These are phyloP conservation scores for Leucophenga maculata DNA, from an alignment of 2,888 invertebrate genomes.

Conservation along the genomic window DNA sequence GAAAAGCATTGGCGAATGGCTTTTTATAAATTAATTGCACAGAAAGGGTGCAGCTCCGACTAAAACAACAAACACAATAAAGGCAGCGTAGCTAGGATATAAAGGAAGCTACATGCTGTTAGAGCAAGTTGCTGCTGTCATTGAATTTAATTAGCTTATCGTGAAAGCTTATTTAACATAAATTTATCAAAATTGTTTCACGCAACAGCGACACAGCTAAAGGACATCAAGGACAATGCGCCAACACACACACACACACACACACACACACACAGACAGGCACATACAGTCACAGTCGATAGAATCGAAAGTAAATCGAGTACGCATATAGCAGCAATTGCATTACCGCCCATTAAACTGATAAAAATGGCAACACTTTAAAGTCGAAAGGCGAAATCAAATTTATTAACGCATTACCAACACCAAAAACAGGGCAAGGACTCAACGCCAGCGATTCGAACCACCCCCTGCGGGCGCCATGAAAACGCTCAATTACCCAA, in stretches of 20 bases:
- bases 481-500: slow-evolving; percentile 1
- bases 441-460: neutral
- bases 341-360: slow-evolving; percentile 63
- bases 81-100: too few species aligned
- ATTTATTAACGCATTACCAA: slow-evolving; percentile 56
- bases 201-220: slow-evolving; percentile 48
- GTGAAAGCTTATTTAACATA: slow-evolving; percentile 66
- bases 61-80: too few species aligned
- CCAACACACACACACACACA: too few species aligned
- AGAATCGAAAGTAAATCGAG: slow-evolving; percentile 4
- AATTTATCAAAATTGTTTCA: slow-evolving; percentile 64
- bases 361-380: slow-evolving; percentile 64
- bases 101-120: too few species aligned
- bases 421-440: neutral
- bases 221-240: slow-evolving; percentile 7
- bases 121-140: slow-evolving; percentile 47
- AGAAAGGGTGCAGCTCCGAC: too few species aligned
- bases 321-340: slow-evolving; percentile 49
- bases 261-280: too few species aligned
- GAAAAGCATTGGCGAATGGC: too few species aligned
- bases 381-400: slow-evolving; percentile 61
- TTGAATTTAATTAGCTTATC: slow-evolving; percentile 66
- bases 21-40: too few species aligned
- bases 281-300: neutral
- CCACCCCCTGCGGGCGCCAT: neutral